Evolutionary conservation across 2,888 invertebrate genomes (phyloP).

Genomic region (Caenorhabditis sulstoni): DNA sequence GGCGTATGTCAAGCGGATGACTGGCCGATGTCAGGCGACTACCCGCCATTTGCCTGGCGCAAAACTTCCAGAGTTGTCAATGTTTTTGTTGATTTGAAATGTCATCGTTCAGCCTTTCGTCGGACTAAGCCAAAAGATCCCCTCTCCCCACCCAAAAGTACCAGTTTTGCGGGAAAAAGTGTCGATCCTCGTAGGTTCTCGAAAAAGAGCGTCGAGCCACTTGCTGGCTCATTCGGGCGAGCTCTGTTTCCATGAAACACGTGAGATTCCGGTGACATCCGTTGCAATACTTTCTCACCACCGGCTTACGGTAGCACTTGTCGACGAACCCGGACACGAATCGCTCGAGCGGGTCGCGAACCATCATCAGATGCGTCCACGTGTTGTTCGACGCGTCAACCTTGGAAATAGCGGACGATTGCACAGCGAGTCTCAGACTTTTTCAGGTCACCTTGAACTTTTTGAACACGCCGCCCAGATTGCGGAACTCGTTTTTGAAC

Average conservation of each 20-base stretch:
- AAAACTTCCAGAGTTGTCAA: too few species aligned
- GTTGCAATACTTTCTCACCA: conserved; percentile 56
- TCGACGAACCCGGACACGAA: conserved; percentile 71
- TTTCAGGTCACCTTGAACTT: conserved; percentile 37
- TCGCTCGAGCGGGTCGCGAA: conserved; percentile 70
- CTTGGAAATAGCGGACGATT: too few species aligned
- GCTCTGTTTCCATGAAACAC: conserved; percentile 69
- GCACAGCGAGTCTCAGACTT: too few species aligned
- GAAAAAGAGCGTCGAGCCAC: conserved; percentile 18
- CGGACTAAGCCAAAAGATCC: too few species aligned
- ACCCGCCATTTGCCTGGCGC: too few species aligned
- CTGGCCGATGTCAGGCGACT: too few species aligned
- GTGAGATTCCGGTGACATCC: conserved; percentile 67
- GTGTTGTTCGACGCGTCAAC: conserved; percentile 5
- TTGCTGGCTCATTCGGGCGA: conserved; percentile 53
- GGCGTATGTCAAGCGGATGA: too few species aligned
- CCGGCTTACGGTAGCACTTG: conserved; percentile 64
- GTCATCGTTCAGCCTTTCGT: too few species aligned
- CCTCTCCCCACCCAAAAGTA: conserved; percentile 23
- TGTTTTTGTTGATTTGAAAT: too few species aligned
- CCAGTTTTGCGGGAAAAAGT: conserved; percentile 75
- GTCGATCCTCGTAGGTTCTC: conserved; percentile 63
- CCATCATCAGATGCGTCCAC: conserved; percentile 63
- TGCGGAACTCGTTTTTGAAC: conserved; percentile 52
- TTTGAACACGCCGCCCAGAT: conserved; percentile 34